Conservation (phyloP, 2,888 invertebrate species). For the Lottia scabra region DNA sequence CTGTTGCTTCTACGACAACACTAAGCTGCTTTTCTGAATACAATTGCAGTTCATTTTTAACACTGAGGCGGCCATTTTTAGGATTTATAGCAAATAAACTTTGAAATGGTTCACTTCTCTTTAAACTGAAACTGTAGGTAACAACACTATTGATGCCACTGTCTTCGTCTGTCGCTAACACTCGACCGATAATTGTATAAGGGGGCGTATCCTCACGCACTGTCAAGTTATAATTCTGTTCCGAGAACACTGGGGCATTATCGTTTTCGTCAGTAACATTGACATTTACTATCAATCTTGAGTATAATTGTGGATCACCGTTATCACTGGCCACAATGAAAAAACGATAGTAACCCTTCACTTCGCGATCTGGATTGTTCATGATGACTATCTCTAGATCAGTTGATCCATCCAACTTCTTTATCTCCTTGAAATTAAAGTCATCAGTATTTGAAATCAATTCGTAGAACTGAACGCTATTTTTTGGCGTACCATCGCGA, state of each 20-base stretch:
- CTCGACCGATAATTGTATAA: slow-evolving; percentile 55
- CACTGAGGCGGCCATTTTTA: slow-evolving; percentile 86
- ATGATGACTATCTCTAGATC: not conserved
- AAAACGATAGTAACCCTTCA: slow-evolving; percentile 17
- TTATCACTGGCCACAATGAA: slow-evolving; percentile 18
- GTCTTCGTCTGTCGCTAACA: slow-evolving; percentile 86
- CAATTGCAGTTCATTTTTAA: slow-evolving; percentile 80
- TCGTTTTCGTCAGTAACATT: slow-evolving; percentile 14
- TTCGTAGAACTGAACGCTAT: slow-evolving; percentile 2
- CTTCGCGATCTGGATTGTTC: slow-evolving; percentile 24
- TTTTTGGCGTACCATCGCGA: slow-evolving; percentile 10
- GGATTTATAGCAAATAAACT: slow-evolving; percentile 67
- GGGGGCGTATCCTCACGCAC: slow-evolving; percentile 10
- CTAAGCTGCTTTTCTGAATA: slow-evolving; percentile 78
- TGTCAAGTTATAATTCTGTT: slow-evolving; percentile 6
- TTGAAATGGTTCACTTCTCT: slow-evolving; percentile 1
- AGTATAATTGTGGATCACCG: slow-evolving; percentile 9
- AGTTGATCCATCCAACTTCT: slow-evolving; percentile 17
- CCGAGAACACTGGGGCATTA: slow-evolving; percentile 15
- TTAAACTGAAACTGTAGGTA: slow-evolving; percentile 50
- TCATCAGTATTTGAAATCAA: slow-evolving; percentile 4
- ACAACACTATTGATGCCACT: slow-evolving; percentile 79
- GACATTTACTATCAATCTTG: slow-evolving; percentile 10
- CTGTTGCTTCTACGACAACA: slow-evolving; percentile 74
- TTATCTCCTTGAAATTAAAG: slow-evolving; percentile 10